Percentiles rank a stretch among this genome's conserved stretches.
Evolutionary conservation across 1,140 invertebrate genomes (phyloP).

Genomic region (Sycophaga agraensis): DNA sequence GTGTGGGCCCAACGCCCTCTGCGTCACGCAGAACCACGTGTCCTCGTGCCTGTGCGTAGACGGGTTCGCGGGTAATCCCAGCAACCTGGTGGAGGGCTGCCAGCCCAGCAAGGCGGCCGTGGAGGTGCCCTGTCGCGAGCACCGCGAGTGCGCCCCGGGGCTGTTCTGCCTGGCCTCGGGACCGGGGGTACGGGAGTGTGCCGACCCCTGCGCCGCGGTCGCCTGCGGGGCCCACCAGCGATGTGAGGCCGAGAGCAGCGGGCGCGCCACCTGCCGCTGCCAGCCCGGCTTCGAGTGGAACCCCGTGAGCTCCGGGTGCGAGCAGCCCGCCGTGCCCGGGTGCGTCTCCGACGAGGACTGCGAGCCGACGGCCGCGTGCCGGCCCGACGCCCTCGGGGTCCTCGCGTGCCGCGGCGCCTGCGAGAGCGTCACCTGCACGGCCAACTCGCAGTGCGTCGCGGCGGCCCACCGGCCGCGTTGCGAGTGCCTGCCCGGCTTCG

Average conservation of each 20-base stretch:
- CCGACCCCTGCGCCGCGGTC: slow-evolving; percentile 76
- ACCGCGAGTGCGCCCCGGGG: slow-evolving; percentile 70
- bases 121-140: slow-evolving; percentile 62
- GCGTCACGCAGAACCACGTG: slow-evolving; percentile 77
- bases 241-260: slow-evolving; percentile 67
- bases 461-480: slow-evolving; percentile 74
- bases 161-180: slow-evolving; percentile 64
- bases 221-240: slow-evolving; percentile 80
- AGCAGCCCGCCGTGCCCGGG: slow-evolving; percentile 82
- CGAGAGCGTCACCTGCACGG: slow-evolving; percentile 76
- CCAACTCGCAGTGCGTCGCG: slow-evolving; percentile 78
- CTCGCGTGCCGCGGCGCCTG: slow-evolving; percentile 80
- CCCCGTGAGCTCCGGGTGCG: slow-evolving; percentile 74
- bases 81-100: slow-evolving; percentile 74
- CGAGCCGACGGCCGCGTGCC: slow-evolving; percentile 67
- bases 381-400: slow-evolving; percentile 80
- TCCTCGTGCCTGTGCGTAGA: slow-evolving; percentile 83
- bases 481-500: slow-evolving; percentile 76
- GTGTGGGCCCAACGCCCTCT: slow-evolving; percentile 87
- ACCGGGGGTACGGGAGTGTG: slow-evolving; percentile 67
- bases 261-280: slow-evolving; percentile 75
- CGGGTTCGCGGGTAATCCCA: slow-evolving; percentile 77
- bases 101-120: slow-evolving; percentile 64
- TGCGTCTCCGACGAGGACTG: slow-evolving; percentile 76
- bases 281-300: slow-evolving; percentile 78